These are phyloP conservation scores for Zhuqinia jingwanae DNA, from an alignment of 2,888 invertebrate species.

Conservation along the genomic window DNA sequence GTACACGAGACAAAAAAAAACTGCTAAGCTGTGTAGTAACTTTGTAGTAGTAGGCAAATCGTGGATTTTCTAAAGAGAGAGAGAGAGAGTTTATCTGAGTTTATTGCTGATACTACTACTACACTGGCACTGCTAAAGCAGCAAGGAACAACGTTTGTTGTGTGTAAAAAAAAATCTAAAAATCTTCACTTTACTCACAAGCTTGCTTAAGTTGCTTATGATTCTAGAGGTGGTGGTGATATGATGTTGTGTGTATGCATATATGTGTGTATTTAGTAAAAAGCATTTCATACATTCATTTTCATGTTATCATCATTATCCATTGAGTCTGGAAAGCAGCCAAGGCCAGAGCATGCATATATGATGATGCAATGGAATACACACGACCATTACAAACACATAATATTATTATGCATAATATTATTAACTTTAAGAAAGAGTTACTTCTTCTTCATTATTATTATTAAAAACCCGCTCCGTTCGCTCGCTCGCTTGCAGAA, in stretches of 20 bases:
- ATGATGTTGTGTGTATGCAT: too few relatives aligned
- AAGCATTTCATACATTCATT: conserved; percentile 24
- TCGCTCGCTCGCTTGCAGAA: too few relatives aligned
- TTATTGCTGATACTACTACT: not conserved
- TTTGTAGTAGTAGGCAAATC: not conserved
- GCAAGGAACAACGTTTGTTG: not conserved
- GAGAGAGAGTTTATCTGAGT: not conserved
- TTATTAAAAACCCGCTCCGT: too few relatives aligned
- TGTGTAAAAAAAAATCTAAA: not conserved
- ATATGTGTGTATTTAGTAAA: conserved; percentile 5
- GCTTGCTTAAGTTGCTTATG: too few relatives aligned
- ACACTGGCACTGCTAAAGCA: not conserved
- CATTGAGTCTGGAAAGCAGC: conserved; percentile 49
- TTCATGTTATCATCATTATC: conserved; percentile 43
- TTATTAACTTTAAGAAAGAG: not conserved
- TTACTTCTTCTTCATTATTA: too few relatives aligned
- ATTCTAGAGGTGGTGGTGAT: too few relatives aligned
- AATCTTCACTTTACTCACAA: not conserved
- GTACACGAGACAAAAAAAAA: conserved; percentile 48
- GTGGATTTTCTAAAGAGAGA: not conserved
- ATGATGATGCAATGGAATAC: too few relatives aligned
- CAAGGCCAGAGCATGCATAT: conserved; percentile 35
- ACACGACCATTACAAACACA: not conserved
- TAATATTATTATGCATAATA: not conserved
- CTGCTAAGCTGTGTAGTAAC: conserved; percentile 11